A percentile compares a stretch with the other conserved stretches of the same genome.
These are phyloP conservation scores for Alethe diademata DNA, from an alignment of 2,113 vertebrate species.

Conservation along the genomic window DNA sequence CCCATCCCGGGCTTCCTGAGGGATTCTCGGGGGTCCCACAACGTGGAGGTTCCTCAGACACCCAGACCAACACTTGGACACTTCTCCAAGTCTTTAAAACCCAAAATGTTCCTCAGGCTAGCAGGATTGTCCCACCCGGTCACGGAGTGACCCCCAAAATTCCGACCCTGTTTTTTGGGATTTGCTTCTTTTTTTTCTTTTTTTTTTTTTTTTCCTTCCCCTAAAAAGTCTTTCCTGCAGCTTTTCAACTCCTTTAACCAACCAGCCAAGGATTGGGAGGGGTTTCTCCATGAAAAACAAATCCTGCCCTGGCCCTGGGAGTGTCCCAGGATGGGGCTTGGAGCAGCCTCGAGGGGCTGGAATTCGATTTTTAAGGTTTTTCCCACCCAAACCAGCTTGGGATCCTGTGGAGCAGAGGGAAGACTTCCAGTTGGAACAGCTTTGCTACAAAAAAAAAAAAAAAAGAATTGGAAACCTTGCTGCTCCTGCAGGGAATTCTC, in stretches of 20 bases:
- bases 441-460: background rate
- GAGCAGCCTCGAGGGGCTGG: background rate
- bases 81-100: background rate
- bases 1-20: background rate
- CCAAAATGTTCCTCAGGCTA: background rate
- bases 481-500: background rate
- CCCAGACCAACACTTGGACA: background rate
- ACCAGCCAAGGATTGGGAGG: background rate
- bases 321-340: background rate
- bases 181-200: background rate
- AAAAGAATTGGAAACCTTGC: background rate
- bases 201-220: fast-evolving
- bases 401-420: background rate
- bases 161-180: background rate
- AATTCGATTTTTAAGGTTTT: background rate
- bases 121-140: fast-evolving
- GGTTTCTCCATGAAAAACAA: background rate
- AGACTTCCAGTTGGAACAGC: slow-evolving; percentile 4
- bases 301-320: background rate
- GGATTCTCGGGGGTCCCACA: background rate
- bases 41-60: background rate
- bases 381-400: background rate
- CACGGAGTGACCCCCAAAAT: background rate
- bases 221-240: background rate
- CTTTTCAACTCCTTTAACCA: background rate